A percentile compares a stretch with the other conserved stretches of the same genome.
phyloP scores from a whole-genome alignment of 2,888 invertebrate species.

The Dasypolia templi region DNA sequence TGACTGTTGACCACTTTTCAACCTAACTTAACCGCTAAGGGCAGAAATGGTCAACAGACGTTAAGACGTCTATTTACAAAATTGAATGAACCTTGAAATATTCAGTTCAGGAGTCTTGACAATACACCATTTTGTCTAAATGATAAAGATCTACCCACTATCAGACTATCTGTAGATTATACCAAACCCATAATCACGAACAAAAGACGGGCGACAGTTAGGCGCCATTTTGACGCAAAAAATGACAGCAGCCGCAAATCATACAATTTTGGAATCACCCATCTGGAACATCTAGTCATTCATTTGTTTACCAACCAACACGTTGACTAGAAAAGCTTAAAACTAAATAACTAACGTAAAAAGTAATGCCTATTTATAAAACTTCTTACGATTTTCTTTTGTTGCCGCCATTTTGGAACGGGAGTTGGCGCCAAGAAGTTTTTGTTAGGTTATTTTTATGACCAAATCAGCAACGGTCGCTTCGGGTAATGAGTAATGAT shows the following conservation, averaged over 20 bases:
- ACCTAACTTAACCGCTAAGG: too few species aligned
- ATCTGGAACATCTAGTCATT: constrained; percentile 42
- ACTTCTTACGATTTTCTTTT: constrained; percentile 62
- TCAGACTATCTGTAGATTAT: constrained; percentile 25
- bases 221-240: constrained; percentile 66
- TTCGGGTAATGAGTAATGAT: constrained; percentile 87
- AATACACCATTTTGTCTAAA: not conserved
- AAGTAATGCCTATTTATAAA: constrained; percentile 64
- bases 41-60: too few species aligned
- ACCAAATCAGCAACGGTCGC: constrained; percentile 77
- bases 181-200: constrained; percentile 43
- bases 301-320: constrained; percentile 39
- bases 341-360: constrained; percentile 49
- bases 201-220: constrained; percentile 61
- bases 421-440: constrained; percentile 80
- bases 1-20: not conserved
- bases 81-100: not conserved
- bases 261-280: constrained; percentile 70
- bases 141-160: constrained; percentile 37
- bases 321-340: constrained; percentile 33
- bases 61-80: not conserved
- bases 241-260: constrained; percentile 66
- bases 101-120: not conserved
- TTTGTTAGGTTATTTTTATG: constrained; percentile 81
- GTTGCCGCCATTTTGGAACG: constrained; percentile 68